Percentiles rank a stretch among this genome's conserved stretches.
Conservation (phyloP, 2,113 vertebrate genomes). For the Capricornis sumatraensis region DNA sequence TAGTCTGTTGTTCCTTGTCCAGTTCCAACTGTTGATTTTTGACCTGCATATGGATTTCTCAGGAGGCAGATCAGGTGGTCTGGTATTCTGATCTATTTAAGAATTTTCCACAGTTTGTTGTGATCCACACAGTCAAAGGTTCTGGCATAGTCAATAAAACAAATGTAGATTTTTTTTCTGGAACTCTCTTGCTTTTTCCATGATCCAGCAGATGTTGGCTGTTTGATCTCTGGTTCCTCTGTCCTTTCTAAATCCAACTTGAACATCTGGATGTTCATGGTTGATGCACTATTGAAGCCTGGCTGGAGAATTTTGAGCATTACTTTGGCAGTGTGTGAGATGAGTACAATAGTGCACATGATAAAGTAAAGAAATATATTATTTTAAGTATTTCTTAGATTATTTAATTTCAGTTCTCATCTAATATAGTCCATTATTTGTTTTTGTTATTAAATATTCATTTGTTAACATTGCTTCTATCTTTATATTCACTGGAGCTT, state of each 20-base stretch:
- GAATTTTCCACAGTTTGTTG: too few species aligned
- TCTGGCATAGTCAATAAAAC: too few species aligned
- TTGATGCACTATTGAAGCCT: not conserved
- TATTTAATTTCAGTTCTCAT: not conserved
- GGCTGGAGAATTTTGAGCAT: not conserved
- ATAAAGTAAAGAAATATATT: not conserved
- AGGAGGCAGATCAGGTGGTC: too few species aligned
- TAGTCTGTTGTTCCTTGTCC: too few species aligned
- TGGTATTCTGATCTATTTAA: too few species aligned
- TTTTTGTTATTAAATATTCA: not conserved
- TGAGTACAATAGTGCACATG: not conserved
- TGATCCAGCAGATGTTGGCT: too few species aligned
- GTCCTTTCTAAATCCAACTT: not conserved
- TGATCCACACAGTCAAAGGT: too few species aligned
- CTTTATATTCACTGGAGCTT: not conserved
- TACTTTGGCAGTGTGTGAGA: not conserved
- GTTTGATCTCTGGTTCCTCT: not conserved
- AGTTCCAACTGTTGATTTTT: too few species aligned
- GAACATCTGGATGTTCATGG: not conserved
- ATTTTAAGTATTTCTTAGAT: not conserved
- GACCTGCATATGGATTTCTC: too few species aligned
- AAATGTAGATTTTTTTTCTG: too few species aligned
- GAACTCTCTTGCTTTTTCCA: too few species aligned
- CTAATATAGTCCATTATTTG: not conserved
- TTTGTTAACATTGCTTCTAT: not conserved